Evolutionary conservation across 2,113 vertebrate genomes (phyloP).

Genomic region (Atrichornis clamosus): DNA sequence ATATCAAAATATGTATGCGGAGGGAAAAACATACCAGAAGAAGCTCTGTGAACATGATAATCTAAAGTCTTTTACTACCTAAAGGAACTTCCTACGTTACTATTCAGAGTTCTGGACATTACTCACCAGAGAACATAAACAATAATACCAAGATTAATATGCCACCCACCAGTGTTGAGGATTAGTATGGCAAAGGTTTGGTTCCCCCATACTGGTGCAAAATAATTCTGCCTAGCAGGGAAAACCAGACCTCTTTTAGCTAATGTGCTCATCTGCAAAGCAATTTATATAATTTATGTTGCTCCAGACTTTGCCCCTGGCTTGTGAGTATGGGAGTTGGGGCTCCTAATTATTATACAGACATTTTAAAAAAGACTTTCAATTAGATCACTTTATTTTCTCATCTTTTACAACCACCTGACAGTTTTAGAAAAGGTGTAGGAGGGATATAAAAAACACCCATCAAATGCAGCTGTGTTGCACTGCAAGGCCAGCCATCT

Average conservation of each 20-base stretch:
- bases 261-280: slow-evolving; percentile 26
- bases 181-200: slow-evolving; percentile 15
- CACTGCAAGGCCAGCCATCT: background rate
- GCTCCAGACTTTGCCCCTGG: background rate
- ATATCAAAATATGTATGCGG: background rate
- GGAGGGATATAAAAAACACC: background rate
- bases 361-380: background rate
- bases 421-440: background rate
- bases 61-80: background rate
- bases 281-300: slow-evolving; percentile 19
- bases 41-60: background rate
- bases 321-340: background rate
- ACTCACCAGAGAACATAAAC: background rate
- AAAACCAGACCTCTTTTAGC: background rate
- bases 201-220: background rate
- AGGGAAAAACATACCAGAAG: background rate
- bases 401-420: background rate
- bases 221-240: slow-evolving; percentile 51
- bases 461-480: background rate
- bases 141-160: background rate
- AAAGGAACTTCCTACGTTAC: background rate
- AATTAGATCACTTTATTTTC: background rate
- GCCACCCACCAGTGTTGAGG: background rate
- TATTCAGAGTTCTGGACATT: background rate
- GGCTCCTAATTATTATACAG: background rate